Base-by-base conservation (phyloP, 2,888 invertebrate species). In the Physocephala rufipes region DNA sequence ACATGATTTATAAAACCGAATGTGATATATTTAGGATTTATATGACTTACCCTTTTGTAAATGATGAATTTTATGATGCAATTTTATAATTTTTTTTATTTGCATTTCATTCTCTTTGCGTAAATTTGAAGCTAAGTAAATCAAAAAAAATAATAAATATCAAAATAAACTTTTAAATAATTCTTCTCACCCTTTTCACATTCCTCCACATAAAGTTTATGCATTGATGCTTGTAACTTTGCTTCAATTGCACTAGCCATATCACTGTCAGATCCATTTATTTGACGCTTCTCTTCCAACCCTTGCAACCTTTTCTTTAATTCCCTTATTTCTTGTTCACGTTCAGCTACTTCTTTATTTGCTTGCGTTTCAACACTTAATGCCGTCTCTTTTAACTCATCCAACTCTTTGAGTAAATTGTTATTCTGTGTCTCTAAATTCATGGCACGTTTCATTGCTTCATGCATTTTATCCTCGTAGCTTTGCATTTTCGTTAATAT, bases 361-460 rank as follows among this genome's bases (percentile, higher is more conserved):
- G 93, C 93, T 80, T 93, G 92, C 49, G 91, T 89, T 86, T 94
- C 94, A 15, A 94, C 91, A 75, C 90, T 90, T 72, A 94, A 84
- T 2, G 94, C 93, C 75, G 93, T 89, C 76, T 90, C 88, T 82
- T 93, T 93, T 63, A 94, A 89, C 81, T 92, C 92, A 75, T 89
- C 88, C 74, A 94, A 81, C 83, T 93, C 92, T 72, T 90, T 90
- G 83, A 93, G 91, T 66, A 94, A 83, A 71, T 87, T 87, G 80
- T 90, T 90, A 79, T 93, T 94, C 77, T 90, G 89, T 76, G 92
- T 92, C n/a, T 93, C 92, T 67, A 93, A 87, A 79, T 88, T 88
- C 58, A 94, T 85, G 5, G 94, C 93, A 76, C 91, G 87, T 59
- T 91, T 87, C 93, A 94, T 94, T 4, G 94, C 94, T 82, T 94